Evolutionary conservation across 1,140 invertebrate genomes (phyloP).

Genomic region (Lepidostoma basale): DNA sequence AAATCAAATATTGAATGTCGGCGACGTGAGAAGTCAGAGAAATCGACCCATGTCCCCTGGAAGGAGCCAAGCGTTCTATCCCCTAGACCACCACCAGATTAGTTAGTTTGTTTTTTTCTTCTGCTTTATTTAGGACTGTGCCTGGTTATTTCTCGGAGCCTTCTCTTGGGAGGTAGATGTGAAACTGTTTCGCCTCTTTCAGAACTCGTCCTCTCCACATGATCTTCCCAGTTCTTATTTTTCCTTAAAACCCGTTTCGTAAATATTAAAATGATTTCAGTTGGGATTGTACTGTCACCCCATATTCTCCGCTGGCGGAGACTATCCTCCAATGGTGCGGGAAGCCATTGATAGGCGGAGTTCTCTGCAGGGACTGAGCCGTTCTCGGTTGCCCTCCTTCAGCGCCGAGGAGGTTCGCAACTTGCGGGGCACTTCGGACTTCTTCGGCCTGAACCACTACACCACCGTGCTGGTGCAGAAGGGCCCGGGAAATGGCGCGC

Average conservation of each 20-base stretch:
- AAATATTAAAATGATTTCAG: constrained; percentile 45
- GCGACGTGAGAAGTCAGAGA: too few species aligned
- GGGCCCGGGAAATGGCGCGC: background rate
- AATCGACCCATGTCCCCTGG: too few species aligned
- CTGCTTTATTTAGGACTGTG: too few species aligned
- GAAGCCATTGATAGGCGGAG: constrained; percentile 62
- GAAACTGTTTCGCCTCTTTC: too few species aligned
- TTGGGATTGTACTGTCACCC: constrained; percentile 68
- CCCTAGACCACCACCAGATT: too few species aligned
- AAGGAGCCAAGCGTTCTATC: too few species aligned
- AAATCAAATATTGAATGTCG: too few species aligned
- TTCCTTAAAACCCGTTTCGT: background rate
- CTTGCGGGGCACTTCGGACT: constrained; percentile 66
- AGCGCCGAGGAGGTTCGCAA: constrained; percentile 61
- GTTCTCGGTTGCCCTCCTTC: constrained; percentile 65
- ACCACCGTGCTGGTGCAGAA: constrained; percentile 49
- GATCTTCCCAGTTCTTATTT: background rate
- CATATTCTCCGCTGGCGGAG: constrained; percentile 62
- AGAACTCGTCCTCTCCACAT: too few species aligned
- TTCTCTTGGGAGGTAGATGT: too few species aligned
- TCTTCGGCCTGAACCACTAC: constrained; percentile 69
- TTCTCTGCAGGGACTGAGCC: constrained; percentile 59
- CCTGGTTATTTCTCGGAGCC: too few species aligned
- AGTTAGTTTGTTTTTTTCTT: too few species aligned
- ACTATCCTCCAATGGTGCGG: constrained; percentile 68